Evolutionary conservation across 2,113 vertebrate species (phyloP).

Genomic region (Syngnathus scovelli): DNA sequence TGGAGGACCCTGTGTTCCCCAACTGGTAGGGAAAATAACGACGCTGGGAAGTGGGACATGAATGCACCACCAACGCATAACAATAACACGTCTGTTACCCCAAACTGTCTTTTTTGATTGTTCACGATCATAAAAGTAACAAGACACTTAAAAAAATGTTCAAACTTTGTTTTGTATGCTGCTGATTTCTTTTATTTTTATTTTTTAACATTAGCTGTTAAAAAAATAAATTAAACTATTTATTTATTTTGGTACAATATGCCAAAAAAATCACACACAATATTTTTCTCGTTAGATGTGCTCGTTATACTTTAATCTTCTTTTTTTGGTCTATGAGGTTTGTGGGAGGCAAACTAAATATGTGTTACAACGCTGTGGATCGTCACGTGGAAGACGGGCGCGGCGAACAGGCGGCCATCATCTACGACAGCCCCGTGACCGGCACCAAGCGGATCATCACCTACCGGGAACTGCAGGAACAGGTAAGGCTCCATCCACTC

Average conservation of each 20-base stretch:
- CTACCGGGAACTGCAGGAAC: conserved; percentile 81
- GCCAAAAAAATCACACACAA: too few relatives aligned
- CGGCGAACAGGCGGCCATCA: conserved; percentile 83
- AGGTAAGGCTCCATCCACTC: conserved; percentile 68
- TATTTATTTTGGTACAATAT: too few relatives aligned
- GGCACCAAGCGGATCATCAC: conserved; percentile 78
- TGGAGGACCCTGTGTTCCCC: conserved; percentile 67
- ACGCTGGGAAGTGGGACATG: not conserved
- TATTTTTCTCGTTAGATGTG: not conserved
- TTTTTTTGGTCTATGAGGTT: conserved; percentile 73
- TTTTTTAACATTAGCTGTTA: too few relatives aligned
- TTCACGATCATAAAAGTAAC: too few relatives aligned
- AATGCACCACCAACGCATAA: not conserved
- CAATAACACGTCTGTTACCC: not conserved
- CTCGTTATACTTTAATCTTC: not conserved
- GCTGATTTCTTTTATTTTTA: too few relatives aligned
- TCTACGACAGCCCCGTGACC: conserved; percentile 93
- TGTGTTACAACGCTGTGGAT: conserved; percentile 93
- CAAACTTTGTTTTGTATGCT: too few relatives aligned
- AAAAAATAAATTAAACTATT: too few relatives aligned
- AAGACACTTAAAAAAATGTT: too few relatives aligned
- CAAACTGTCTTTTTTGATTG: too few relatives aligned
- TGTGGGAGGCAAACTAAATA: conserved; percentile 86
- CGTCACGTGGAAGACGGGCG: conserved; percentile 83
- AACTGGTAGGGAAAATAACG: conserved; percentile 64